Percentiles rank a stretch among this genome's conserved stretches.
These are phyloP conservation scores for Blastobasis lacticolella DNA, from an alignment of 2,888 invertebrate genomes.

Conservation along the genomic window DNA sequence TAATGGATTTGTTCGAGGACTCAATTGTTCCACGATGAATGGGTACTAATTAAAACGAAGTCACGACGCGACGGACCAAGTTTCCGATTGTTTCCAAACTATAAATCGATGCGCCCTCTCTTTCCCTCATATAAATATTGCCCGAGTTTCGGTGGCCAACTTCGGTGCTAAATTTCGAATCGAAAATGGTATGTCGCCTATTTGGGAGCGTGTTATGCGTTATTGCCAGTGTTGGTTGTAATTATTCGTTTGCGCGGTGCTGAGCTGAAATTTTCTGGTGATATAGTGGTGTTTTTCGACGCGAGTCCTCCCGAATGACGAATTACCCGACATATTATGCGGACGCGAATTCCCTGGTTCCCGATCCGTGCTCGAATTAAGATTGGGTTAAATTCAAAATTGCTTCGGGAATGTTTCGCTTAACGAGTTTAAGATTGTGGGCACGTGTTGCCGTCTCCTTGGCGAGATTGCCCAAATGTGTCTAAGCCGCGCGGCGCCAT, in stretches of 20 bases:
- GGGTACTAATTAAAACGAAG: conserved; percentile 75
- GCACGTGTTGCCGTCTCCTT: conserved; percentile 50
- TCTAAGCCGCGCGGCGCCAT: background rate
- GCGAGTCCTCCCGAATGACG: no score
- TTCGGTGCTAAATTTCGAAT: conserved; percentile 68
- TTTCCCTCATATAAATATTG: conserved; percentile 67
- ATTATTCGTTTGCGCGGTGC: no score
- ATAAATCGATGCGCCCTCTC: conserved; percentile 60
- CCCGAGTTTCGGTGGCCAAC: conserved; percentile 40
- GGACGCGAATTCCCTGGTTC: conserved; percentile 10
- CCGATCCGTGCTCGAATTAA: conserved; percentile 38
- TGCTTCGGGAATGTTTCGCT: conserved; percentile 43
- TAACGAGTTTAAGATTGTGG: conserved; percentile 65
- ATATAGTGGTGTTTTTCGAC: no score
- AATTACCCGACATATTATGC: no score
- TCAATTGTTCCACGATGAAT: conserved; percentile 72
- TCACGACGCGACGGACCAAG: conserved; percentile 65
- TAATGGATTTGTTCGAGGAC: conserved; percentile 70
- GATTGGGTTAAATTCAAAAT: conserved; percentile 58
- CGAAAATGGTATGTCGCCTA: conserved; percentile 24
- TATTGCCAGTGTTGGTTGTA: no score
- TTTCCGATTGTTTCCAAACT: conserved; percentile 66
- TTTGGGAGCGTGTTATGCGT: no score
- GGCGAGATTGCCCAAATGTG: conserved; percentile 49
- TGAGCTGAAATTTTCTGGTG: no score